Evolutionary conservation across 2,888 invertebrate genomes (phyloP).

Genomic region (Dinocampus coccinellae): DNA sequence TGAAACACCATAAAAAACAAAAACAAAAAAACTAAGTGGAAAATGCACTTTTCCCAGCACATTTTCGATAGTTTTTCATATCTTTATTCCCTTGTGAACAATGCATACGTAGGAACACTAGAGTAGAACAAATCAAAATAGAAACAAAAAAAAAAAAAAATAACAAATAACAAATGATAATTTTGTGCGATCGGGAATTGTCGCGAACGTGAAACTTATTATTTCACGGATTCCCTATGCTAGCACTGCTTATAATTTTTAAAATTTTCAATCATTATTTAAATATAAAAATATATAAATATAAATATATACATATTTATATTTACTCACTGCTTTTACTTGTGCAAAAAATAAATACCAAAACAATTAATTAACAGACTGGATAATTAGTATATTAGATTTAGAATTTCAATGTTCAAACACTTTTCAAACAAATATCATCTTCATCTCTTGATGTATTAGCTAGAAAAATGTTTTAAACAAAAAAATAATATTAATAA

Average conservation of each 20-base stretch:
- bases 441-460: slow-evolving; percentile 18
- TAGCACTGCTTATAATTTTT: too few species aligned
- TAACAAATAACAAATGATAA: background rate
- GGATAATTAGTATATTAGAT: background rate
- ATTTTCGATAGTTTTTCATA: background rate
- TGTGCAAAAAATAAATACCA: slow-evolving; percentile 20
- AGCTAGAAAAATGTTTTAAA: background rate
- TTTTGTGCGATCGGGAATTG: slow-evolving; percentile 2
- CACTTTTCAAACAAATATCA: slow-evolving; percentile 45
- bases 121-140: background rate
- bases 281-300: too few species aligned
- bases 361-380: slow-evolving; percentile 23
- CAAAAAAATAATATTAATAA: background rate
- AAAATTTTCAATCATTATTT: too few species aligned
- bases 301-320: background rate
- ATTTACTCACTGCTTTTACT: slow-evolving; percentile 9
- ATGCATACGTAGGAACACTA: background rate
- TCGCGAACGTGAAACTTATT: slow-evolving; percentile 17
- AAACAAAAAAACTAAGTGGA: background rate
- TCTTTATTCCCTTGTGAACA: background rate
- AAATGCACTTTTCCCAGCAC: background rate
- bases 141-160: background rate
- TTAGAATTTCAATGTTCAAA: slow-evolving; percentile 41
- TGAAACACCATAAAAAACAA: background rate
- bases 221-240: slow-evolving; percentile 2